These are phyloP conservation scores for Ciconia maguari DNA, from an alignment of 2,113 vertebrate species.

Conservation along the genomic window DNA sequence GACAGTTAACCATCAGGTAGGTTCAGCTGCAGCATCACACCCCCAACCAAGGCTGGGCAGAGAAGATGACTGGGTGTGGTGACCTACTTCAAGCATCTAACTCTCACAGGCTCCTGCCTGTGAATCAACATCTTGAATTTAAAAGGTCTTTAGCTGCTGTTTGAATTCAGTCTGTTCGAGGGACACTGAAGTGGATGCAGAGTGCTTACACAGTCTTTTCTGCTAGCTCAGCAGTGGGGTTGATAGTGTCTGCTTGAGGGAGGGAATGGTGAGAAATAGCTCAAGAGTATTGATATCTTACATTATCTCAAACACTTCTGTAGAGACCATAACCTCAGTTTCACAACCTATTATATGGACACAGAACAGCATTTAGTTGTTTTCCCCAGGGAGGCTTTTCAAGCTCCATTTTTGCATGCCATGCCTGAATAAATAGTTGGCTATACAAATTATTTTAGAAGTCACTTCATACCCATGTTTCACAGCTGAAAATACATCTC, in stretches of 20 bases:
- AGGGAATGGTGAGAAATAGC: neutral
- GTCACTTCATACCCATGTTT: neutral
- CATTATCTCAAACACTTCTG: neutral
- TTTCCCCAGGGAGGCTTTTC: neutral
- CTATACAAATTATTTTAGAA: neutral
- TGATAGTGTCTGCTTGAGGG: neutral
- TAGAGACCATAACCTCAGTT: neutral
- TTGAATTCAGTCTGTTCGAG: neutral
- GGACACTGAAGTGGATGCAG: neutral
- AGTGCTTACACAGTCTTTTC: neutral
- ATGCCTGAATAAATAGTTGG: neutral
- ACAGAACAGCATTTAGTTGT: neutral
- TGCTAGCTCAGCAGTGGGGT: neutral
- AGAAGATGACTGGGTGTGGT: neutral
- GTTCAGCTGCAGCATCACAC: neutral
- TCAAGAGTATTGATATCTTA: neutral
- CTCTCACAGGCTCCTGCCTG: neutral
- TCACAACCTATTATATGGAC: neutral
- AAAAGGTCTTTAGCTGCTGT: neutral
- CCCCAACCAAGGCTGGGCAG: neutral
- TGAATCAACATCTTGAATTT: neutral
- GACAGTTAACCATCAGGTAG: neutral
- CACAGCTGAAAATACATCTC: neutral
- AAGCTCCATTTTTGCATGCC: neutral
- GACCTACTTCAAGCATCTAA: neutral